Conservation (phyloP, 1,140 invertebrate genomes). For the Hestina assimilis region DNA sequence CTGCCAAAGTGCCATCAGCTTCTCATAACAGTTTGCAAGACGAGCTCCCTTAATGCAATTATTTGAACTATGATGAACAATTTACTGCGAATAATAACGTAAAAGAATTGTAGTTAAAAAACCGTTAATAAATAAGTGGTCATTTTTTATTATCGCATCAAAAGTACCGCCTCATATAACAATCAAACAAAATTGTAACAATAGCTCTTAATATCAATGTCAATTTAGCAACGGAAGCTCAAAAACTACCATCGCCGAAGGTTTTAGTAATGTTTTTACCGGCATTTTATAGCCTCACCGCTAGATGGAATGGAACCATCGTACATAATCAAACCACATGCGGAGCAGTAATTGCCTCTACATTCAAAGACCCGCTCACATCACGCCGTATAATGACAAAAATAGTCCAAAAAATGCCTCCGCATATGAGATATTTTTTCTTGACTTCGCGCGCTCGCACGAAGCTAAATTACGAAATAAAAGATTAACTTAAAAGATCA, state of each 20-base stretch:
- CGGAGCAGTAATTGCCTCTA: constrained; percentile 75
- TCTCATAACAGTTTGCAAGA: constrained; percentile 23
- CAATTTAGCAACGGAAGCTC: constrained; percentile 75
- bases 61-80: constrained; percentile 14
- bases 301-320: constrained; percentile 71
- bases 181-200: constrained; percentile 55
- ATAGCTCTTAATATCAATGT: constrained; percentile 62
- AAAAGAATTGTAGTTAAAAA: too few relatives aligned
- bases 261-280: constrained; percentile 72
- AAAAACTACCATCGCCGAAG: constrained; percentile 62
- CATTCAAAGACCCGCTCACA: constrained; percentile 76
- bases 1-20: constrained; percentile 37
- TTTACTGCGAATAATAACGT: background rate
- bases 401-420: constrained; percentile 76
- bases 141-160: constrained; percentile 9
- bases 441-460: constrained; percentile 72
- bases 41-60: constrained; percentile 15
- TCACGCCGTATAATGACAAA: constrained; percentile 78
- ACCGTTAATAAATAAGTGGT: too few relatives aligned
- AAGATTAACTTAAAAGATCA: constrained; percentile 79
- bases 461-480: constrained; percentile 78
- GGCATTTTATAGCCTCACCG: constrained; percentile 58
- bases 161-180: constrained; percentile 14
- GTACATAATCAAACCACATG: constrained; percentile 78
- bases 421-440: constrained; percentile 77